A percentile compares a stretch with the other conserved stretches of the same genome.
phyloP scores from a whole-genome alignment of 2,113 vertebrate species.

The Semnornis frantzii region DNA sequence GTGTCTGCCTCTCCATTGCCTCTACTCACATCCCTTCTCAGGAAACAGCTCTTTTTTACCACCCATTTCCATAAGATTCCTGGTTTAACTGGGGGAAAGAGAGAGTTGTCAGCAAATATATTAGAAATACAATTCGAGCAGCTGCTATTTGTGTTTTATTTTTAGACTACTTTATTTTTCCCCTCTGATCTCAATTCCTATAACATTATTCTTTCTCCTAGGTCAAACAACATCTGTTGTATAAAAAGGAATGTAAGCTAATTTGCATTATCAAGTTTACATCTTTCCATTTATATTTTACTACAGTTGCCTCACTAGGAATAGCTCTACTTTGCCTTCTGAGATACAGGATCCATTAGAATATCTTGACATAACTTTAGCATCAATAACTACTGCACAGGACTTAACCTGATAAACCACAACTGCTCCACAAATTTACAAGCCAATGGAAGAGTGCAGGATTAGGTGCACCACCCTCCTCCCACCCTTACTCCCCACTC shows the following conservation, averaged over 20 bases:
- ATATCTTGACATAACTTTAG: conserved; percentile 6
- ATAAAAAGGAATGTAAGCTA: conserved; percentile 65
- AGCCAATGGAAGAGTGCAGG: neutral
- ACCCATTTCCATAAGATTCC: conserved; percentile 37
- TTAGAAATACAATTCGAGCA: conserved; percentile 69
- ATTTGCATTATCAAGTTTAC: conserved; percentile 65
- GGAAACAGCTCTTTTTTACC: conserved; percentile 9
- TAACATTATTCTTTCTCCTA: conserved; percentile 69
- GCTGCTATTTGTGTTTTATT: conserved; percentile 74
- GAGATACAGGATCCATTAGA: neutral
- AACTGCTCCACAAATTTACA: neutral
- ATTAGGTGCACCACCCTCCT: neutral
- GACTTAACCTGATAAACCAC: neutral
- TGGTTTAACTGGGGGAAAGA: conserved; percentile 2
- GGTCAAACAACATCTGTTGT: conserved; percentile 74
- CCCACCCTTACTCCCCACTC: neutral
- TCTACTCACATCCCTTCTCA: neutral
- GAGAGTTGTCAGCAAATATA: conserved; percentile 62
- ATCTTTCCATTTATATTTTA: conserved; percentile 45
- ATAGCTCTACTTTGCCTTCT: neutral
- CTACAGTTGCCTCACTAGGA: conserved; percentile 9
- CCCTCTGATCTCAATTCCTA: conserved; percentile 61
- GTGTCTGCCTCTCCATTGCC: neutral
- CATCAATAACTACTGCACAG: neutral
- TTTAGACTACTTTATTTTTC: conserved; percentile 54